A percentile compares a stretch with the other conserved stretches of the same genome.
Evolutionary conservation across 92 coral and sea anemone species (phyloP).

Genomic region (Micromussa lordhowensis): DNA sequence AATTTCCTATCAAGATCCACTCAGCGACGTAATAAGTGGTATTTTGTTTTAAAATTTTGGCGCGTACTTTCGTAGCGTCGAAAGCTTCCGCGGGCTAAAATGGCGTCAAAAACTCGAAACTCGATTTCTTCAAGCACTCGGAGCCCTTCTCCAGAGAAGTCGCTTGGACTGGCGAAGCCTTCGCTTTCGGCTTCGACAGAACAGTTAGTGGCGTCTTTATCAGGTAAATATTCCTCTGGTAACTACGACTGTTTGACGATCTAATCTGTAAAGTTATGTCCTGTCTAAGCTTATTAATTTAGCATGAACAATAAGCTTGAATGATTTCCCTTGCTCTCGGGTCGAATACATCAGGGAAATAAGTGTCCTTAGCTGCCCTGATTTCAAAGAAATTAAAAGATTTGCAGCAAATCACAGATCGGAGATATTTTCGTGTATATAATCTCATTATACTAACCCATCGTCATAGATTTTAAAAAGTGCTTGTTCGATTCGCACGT

Average conservation of each 20-base stretch:
- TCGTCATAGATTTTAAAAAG: neutral
- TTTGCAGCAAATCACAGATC: neutral
- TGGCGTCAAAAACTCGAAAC: constrained; percentile 49
- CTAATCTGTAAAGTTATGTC: neutral
- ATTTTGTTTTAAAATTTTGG: constrained; percentile 47
- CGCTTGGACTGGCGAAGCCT: constrained; percentile 29
- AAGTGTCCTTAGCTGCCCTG: neutral
- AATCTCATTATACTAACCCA: neutral
- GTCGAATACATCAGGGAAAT: neutral
- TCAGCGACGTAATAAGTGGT: neutral
- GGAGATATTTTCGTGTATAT: neutral
- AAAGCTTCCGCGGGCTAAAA: neutral
- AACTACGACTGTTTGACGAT: neutral
- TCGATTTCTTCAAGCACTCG: constrained; percentile 32
- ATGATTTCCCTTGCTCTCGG: neutral
- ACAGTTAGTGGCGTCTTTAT: constrained; percentile 59
- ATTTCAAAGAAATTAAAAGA: neutral
- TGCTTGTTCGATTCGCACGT: constrained; percentile 1
- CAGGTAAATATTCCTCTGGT: constrained; percentile 41
- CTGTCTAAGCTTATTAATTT: neutral
- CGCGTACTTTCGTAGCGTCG: constrained; percentile 48
- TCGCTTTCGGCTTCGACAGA: constrained; percentile 61
- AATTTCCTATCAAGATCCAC: neutral
- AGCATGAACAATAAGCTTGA: neutral
- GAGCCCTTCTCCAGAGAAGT: constrained; percentile 46